These are phyloP conservation scores for Origma solitaria DNA, from an alignment of 2,113 vertebrate species.

Conservation along the genomic window DNA sequence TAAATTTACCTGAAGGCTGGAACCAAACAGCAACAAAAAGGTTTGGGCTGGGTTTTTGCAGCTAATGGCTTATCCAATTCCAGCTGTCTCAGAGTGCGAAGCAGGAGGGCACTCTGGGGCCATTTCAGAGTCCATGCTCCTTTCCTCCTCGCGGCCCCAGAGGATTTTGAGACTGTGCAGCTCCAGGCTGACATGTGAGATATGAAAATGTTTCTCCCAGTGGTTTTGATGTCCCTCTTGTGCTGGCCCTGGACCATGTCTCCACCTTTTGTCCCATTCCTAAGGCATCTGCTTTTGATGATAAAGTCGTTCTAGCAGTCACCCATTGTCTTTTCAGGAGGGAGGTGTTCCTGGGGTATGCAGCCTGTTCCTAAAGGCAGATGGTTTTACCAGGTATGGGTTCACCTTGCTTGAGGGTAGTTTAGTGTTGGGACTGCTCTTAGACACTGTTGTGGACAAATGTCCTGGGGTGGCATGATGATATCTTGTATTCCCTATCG, in stretches of 20 bases:
- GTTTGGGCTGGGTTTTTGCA: not conserved
- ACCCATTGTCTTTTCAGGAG: not conserved
- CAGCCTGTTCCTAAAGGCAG: not conserved
- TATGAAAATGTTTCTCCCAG: accelerated
- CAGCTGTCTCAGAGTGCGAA: accelerated
- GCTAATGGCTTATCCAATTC: not conserved
- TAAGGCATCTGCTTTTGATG: not conserved
- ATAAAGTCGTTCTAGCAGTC: not conserved
- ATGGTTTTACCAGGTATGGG: not conserved
- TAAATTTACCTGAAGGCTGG: not conserved
- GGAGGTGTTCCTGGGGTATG: not conserved
- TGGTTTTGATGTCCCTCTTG: not conserved
- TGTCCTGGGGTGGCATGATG: too few species aligned
- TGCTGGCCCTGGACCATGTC: not conserved
- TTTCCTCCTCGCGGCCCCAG: not conserved
- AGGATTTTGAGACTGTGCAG: not conserved
- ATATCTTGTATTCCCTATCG: too few species aligned
- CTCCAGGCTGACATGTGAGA: accelerated
- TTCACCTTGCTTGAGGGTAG: not conserved
- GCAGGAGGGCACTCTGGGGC: not conserved
- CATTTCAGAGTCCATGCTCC: accelerated
- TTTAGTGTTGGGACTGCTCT: not conserved
- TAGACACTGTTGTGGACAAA: not conserved
- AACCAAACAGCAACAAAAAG: not conserved
- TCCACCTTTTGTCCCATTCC: not conserved